Evolutionary conservation across 1,140 invertebrate genomes (phyloP).

Genomic region (Drosophila biarmipes): DNA sequence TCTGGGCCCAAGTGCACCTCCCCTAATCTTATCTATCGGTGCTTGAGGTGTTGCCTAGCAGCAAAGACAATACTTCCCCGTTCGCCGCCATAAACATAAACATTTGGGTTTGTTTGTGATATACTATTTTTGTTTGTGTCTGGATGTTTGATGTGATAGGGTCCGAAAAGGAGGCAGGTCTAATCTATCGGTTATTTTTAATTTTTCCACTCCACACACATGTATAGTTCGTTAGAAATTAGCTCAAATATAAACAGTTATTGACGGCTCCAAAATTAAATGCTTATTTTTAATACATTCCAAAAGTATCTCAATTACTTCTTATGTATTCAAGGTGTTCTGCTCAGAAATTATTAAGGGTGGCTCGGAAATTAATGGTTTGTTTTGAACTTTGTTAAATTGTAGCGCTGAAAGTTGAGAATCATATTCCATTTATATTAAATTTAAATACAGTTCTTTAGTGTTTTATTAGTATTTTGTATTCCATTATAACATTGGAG

Average conservation of each 20-base stretch:
- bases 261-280: background rate
- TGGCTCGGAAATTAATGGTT: background rate
- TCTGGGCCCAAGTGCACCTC: constrained; percentile 6
- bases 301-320: background rate
- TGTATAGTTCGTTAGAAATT: background rate
- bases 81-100: constrained; percentile 23
- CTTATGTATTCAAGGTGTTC: background rate
- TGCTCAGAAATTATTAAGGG: background rate
- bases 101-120: constrained; percentile 37
- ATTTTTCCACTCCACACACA: background rate
- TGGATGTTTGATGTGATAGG: constrained; percentile 12
- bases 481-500: too few relatives aligned
- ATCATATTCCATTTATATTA: too few relatives aligned
- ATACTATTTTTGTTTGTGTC: constrained; percentile 35
- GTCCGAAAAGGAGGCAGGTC: constrained; percentile 31
- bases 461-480: too few relatives aligned
- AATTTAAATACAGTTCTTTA: too few relatives aligned
- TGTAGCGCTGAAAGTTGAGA: too few relatives aligned
- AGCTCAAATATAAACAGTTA: background rate
- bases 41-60: constrained; percentile 48
- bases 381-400: too few relatives aligned
- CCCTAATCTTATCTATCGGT: constrained; percentile 50
- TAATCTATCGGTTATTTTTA: constrained; percentile 1
- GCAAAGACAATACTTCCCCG: constrained; percentile 30
- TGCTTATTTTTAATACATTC: background rate